Evolutionary conservation across 1,140 invertebrate species (phyloP).

Genomic region (Ectropis grisescens): DNA sequence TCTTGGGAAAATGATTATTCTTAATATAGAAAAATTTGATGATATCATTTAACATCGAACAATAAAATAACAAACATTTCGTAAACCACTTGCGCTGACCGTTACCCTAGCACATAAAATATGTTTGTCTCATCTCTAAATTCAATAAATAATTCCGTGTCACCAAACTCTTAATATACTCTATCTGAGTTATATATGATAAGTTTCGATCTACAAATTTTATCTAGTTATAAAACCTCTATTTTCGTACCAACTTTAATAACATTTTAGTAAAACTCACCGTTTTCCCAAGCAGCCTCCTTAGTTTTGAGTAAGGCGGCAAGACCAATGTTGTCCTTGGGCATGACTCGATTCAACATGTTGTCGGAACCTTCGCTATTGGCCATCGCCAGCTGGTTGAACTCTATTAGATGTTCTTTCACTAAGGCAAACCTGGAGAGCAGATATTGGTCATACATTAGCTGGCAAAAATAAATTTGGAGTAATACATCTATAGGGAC

Average conservation of each 20-base stretch:
- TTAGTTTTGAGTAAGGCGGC: conserved; percentile 95
- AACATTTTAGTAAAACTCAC: conserved; percentile 72
- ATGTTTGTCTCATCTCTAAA: no score
- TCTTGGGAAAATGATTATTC: conserved; percentile 1
- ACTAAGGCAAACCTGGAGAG: conserved; percentile 89
- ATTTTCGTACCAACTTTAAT: background rate
- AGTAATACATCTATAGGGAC: no score
- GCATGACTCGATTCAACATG: conserved; percentile 99
- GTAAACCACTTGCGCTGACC: no score
- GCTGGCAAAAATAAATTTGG: no score
- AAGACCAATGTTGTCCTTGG: conserved; percentile 98
- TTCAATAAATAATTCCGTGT: no score
- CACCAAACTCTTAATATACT: no score
- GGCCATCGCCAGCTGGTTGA: conserved; percentile 98
- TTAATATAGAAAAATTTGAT: background rate
- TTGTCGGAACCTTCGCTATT: conserved; percentile 98
- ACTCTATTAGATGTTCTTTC: conserved; percentile 96
- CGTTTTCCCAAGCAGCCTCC: conserved; percentile 93
- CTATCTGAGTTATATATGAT: no score
- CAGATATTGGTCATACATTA: no score
- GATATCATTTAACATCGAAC: no score
- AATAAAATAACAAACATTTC: no score
- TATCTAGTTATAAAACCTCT: background rate
- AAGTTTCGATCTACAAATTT: background rate
- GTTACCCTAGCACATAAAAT: no score